A percentile compares a stretch with the other conserved stretches of the same genome.
phyloP scores from a whole-genome alignment of 2,113 vertebrate genomes.

The Heterotilapia buettikoferi region DNA sequence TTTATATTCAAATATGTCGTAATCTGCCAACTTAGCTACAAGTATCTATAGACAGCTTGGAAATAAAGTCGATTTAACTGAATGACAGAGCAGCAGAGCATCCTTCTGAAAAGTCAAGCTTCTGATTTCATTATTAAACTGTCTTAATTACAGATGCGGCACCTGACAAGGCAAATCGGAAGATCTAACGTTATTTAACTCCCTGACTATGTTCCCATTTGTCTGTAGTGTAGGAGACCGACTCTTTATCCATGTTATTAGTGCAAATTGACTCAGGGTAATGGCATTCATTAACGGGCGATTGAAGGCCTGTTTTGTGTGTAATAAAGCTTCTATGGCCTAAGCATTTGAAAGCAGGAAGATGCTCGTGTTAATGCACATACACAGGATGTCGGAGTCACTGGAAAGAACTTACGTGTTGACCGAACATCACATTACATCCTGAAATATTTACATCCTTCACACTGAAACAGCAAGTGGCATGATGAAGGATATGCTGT shows the following conservation, averaged over 20 bases:
- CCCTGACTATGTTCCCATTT: neutral
- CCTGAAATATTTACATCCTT: neutral
- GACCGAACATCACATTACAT: neutral
- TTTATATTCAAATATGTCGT: neutral
- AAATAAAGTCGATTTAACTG: neutral
- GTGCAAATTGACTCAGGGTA: neutral
- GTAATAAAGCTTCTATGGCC: neutral
- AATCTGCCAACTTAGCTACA: neutral
- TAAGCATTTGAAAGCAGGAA: neutral
- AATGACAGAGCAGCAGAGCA: neutral
- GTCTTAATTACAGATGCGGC: neutral
- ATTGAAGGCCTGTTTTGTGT: neutral
- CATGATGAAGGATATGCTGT: neutral
- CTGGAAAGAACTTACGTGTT: neutral
- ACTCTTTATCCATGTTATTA: neutral
- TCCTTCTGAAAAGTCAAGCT: neutral
- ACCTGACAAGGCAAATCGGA: neutral
- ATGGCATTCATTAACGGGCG: neutral
- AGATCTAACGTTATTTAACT: neutral
- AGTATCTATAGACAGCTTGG: neutral
- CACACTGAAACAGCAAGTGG: neutral
- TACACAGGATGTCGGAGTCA: constrained; percentile 17
- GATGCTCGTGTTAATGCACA: constrained; percentile 21
- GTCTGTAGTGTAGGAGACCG: neutral
- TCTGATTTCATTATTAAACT: neutral